These are phyloP conservation scores for Pseudorhombus dupliciocellatus DNA, from an alignment of 2,113 vertebrate species.

Conservation along the genomic window DNA sequence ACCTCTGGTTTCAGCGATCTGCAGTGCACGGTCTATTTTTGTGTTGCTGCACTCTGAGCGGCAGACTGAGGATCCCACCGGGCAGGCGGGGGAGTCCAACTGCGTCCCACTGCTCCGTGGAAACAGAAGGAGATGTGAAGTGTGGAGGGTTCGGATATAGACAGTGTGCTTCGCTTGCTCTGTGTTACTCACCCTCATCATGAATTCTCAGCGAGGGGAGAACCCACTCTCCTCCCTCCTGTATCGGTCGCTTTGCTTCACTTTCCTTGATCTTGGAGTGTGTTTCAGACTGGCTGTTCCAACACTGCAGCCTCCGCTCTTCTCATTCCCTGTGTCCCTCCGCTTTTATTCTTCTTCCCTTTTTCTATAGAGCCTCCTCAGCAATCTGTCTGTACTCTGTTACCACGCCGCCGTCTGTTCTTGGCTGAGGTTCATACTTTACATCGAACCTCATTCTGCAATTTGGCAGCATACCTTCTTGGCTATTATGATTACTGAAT, in stretches of 20 bases:
- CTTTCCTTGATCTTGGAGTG: slow-evolving; percentile 48
- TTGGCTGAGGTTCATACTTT: slow-evolving; percentile 14
- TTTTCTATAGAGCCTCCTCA: slow-evolving; percentile 11
- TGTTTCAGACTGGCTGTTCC: slow-evolving; percentile 26
- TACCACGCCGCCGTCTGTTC: not conserved
- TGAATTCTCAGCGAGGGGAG: slow-evolving; percentile 25
- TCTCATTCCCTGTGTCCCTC: too few relatives aligned
- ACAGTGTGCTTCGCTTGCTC: slow-evolving; percentile 35
- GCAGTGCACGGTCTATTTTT: not conserved
- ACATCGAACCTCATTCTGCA: slow-evolving; percentile 11
- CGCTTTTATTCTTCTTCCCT: not conserved
- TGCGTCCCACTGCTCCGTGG: slow-evolving; percentile 4
- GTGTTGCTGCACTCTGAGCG: slow-evolving; percentile 11
- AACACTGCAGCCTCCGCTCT: slow-evolving; percentile 30
- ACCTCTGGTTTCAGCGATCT: not conserved
- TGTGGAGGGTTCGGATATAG: slow-evolving; percentile 30
- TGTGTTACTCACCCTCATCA: slow-evolving; percentile 40
- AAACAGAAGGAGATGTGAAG: slow-evolving; percentile 30
- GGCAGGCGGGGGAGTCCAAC: slow-evolving; percentile 6
- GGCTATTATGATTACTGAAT: not conserved
- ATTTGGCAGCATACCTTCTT: slow-evolving; percentile 20
- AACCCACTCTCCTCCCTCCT: slow-evolving; percentile 30
- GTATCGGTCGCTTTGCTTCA: slow-evolving; percentile 26
- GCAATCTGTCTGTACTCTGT: slow-evolving; percentile 8
- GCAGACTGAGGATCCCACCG: slow-evolving; percentile 15